Evolutionary conservation across 2,113 vertebrate species (phyloP).

Genomic region (Erythrolamprus reginae): DNA sequence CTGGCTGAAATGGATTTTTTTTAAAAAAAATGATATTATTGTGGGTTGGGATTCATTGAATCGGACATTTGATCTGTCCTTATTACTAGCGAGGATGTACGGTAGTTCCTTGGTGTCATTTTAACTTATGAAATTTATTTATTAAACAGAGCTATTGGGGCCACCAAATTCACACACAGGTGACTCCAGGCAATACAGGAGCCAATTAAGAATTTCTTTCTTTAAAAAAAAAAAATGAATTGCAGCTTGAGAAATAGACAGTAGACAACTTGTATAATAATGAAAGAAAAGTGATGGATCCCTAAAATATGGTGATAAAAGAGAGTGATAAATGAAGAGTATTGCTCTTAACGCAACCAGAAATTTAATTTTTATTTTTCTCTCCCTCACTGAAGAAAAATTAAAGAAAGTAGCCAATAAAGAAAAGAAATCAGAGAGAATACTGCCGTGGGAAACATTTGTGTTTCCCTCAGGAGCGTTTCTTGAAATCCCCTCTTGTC

Average conservation of each 20-base stretch:
- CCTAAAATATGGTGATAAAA: neutral
- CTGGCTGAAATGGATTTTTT: neutral
- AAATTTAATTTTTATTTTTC: neutral
- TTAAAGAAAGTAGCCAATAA: neutral
- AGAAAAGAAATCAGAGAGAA: neutral
- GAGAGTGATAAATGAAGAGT: neutral
- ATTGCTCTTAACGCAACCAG: neutral
- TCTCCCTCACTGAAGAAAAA: neutral
- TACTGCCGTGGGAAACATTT: neutral
- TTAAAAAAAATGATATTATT: neutral
- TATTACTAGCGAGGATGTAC: neutral
- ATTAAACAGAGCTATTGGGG: neutral
- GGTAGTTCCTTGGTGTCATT: neutral
- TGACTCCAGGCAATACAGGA: rapidly evolving
- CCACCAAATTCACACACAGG: neutral
- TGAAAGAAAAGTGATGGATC: neutral
- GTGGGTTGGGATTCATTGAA: neutral
- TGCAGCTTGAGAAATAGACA: neutral
- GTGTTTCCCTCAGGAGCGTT: neutral
- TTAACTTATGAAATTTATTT: neutral
- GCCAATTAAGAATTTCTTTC: neutral
- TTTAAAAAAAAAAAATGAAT: too few species aligned
- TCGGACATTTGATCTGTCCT: neutral
- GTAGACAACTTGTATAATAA: too few species aligned
- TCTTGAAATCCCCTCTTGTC: neutral